phyloP scores from a whole-genome alignment of 2,797 vertebrate species.

The Oceanodroma leucorhoa region DNA sequence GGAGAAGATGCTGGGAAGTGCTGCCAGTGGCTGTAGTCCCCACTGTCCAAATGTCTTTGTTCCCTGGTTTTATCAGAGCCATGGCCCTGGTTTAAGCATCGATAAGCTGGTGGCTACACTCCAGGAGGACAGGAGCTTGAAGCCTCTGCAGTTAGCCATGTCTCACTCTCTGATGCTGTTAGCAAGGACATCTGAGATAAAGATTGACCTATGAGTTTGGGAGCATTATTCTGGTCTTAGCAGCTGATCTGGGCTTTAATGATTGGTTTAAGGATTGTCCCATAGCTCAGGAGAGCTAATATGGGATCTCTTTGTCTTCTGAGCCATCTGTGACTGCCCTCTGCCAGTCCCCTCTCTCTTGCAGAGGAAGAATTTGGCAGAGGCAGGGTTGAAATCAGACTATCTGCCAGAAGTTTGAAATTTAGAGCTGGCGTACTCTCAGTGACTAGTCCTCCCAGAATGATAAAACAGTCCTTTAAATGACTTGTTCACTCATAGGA shows the following conservation, averaged over 20 bases:
- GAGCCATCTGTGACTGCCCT: background rate
- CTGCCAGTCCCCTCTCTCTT: background rate
- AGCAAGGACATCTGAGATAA: background rate
- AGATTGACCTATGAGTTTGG: background rate
- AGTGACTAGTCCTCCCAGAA: background rate
- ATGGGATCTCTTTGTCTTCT: background rate
- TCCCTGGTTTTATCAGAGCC: background rate
- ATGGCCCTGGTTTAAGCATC: background rate
- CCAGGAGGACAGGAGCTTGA: conserved; percentile 4
- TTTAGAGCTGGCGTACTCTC: background rate
- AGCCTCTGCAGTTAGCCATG: background rate
- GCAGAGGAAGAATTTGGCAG: background rate
- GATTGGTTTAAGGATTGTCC: background rate
- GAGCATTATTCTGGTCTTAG: background rate
- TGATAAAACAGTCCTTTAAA: background rate
- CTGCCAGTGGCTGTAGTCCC: background rate
- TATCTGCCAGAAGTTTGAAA: conserved; percentile 7
- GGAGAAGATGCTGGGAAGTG: background rate
- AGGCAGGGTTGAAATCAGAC: background rate
- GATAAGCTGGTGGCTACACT: background rate
- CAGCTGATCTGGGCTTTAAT: background rate
- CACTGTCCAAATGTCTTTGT: background rate
- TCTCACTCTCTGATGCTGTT: background rate
- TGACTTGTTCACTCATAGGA: background rate
- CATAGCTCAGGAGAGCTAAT: background rate